Base-by-base conservation (phyloP, 2,797 vertebrate species). In the Xiphorhynchus erythropygius region DNA sequence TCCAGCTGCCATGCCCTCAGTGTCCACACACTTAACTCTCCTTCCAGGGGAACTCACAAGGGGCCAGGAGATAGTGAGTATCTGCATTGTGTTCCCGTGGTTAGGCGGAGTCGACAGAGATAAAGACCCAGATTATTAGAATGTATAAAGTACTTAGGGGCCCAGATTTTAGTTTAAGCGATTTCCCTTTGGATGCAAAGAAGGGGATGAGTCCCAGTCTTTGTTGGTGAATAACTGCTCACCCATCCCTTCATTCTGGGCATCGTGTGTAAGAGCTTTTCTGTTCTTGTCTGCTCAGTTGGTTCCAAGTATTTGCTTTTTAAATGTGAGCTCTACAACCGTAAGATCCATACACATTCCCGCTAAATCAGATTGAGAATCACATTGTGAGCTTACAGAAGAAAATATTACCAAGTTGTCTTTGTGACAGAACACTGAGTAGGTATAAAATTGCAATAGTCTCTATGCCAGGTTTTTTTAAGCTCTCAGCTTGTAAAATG, bases 401-500 rank as follows among this genome's bases (percentile, higher is more conserved):
- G 91, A 97, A 97, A 97, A 97, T 92, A 95, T 97, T 96, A 98
- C 96, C 98, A 97, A 98, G 96, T 98, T 98, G 97, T 98, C 97
- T 98, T 97, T 92, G 78, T 97, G 98, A 98, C 97, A 98, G 97
- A 98, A 98, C 95, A 97, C 92, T 96, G 97, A 97, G 97, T 97
- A 98, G 97, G 97, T 98, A 98, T 97, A 97, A 98, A 96, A 98
- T 96, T 95, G 97, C 95, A 94, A 95, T 62, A 77, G 91, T 97
- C 78, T 95, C 95, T 90, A 91, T 97, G 97, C 97, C 97, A 97
- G 97, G 63, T 96, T 97, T 97, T 89, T 89, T 92, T 94, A 97
- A 93, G 89, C 73, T 94, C 91, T 95, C 73, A 62, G 94, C 93
- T 96, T 96, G 95, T 96, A 96, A 95, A 70, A 93, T 47, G 95